Base-by-base conservation (phyloP, 2,888 invertebrate genomes). In the Loripinus fragilis region DNA sequence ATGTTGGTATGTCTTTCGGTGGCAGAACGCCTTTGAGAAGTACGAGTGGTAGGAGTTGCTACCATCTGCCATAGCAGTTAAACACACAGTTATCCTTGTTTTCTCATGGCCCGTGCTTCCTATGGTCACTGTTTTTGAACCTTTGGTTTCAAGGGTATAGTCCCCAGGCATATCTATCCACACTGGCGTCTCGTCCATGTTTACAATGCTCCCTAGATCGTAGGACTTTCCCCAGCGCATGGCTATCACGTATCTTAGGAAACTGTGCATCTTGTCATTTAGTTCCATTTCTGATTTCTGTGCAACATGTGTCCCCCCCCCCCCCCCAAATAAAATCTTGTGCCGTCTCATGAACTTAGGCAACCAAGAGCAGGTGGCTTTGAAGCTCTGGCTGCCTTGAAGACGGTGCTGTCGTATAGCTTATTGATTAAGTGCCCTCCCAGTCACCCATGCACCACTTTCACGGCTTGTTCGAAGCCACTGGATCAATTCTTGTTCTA, bases 141-240 rank as follows among this genome's bases (percentile, higher is more conserved):
- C 65, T 65, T 65, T 65, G 2, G 10, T 65, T 2, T 65, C 35
- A 7, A 41, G 17, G 7, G 65, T 65, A 35, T 38, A 35, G 10
- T 65, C 41, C 2, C 65, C 65, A 35, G 65, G 65, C 65, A 65
- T 65, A 35, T 65, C 65, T 20, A 65, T 65, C 65, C 65, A 65
- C 8, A 65, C 65, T 7, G 65, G 65, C 5, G 65, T 65, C 41
- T 65, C 65, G 35, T 65, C 65, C 65, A 35, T 65, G 65, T 65
- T 65, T 17, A 20, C 65, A 65, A 65, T 65, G 35, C 17, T 41
- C 5, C 38, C 35, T 2, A 38, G 10, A 8, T 35, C 35, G 33
- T 65, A 65, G 5, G 2, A 2, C 33, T 65, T 35, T 2, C 35
- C 23, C 17, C 20, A 33, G 38, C 65, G 41, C 65, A 65, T 65